Conservation (phyloP, 2,888 invertebrate genomes). For the Archips crataeganus region DNA sequence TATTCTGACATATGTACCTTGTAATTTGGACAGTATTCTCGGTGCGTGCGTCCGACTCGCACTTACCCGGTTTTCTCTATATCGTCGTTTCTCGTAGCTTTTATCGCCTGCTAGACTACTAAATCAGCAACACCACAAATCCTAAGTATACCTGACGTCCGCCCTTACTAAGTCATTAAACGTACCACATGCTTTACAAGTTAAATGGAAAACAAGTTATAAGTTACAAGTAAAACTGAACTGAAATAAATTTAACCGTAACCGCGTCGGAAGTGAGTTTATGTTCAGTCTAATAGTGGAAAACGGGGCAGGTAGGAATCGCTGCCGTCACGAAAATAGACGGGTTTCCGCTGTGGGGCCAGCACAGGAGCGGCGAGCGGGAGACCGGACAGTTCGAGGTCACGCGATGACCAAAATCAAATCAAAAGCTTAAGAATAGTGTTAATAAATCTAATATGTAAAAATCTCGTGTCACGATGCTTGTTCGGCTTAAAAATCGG, state of each 20-base stretch:
- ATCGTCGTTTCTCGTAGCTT: too few relatives aligned
- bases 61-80: not conserved
- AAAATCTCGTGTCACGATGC: too few relatives aligned
- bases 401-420: not conserved
- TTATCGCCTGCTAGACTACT: not conserved
- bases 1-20: too few relatives aligned
- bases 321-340: slow-evolving; percentile 66
- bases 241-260: slow-evolving; percentile 53
- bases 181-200: not conserved
- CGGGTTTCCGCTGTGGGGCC: slow-evolving; percentile 69
- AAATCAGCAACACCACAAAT: not conserved
- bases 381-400: not conserved
- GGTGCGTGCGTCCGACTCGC: too few relatives aligned
- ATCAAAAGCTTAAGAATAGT: too few relatives aligned
- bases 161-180: not conserved
- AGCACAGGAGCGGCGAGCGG: slow-evolving; percentile 44
- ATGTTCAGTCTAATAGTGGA: slow-evolving; percentile 45
- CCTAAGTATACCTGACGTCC: not conserved
- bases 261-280: slow-evolving; percentile 45
- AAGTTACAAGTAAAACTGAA: slow-evolving; percentile 47
- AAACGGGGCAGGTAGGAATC: slow-evolving; percentile 60
- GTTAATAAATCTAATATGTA: too few relatives aligned
- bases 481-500: too few relatives aligned
- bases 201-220: not conserved
- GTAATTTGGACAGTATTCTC: too few relatives aligned